Conservation (phyloP, 1,140 invertebrate genomes). For the Cataglyphis hispanica region DNA sequence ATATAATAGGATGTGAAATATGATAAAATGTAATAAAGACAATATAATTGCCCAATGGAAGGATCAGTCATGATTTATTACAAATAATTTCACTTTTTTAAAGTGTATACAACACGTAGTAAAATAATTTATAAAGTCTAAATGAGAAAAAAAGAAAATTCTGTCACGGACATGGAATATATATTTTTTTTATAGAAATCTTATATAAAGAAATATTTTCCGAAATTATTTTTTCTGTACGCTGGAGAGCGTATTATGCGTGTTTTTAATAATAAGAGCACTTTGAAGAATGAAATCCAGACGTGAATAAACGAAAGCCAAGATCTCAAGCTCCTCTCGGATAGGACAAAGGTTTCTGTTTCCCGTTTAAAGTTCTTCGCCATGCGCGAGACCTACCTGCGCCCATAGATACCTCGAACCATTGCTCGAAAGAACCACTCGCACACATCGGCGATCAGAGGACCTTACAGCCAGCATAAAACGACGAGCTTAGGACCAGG, state of each 20-base stretch:
- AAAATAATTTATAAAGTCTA: background rate
- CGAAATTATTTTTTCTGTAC: background rate
- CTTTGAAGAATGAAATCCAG: slow-evolving; percentile 33
- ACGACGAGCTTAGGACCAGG: slow-evolving; percentile 67
- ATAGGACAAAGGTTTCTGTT: slow-evolving; percentile 60
- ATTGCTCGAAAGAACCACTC: slow-evolving; percentile 56
- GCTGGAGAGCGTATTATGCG: background rate
- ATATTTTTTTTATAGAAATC: background rate
- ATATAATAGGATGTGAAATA: background rate
- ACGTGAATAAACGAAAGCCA: slow-evolving; percentile 50
- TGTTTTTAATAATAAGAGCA: slow-evolving; percentile 39
- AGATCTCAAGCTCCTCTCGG: slow-evolving; percentile 54
- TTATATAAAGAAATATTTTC: background rate
- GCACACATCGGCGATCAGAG: slow-evolving; percentile 67
- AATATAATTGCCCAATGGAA: slow-evolving; percentile 14
- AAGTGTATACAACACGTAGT: background rate
- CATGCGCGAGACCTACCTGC: slow-evolving; percentile 57
- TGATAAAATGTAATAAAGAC: background rate
- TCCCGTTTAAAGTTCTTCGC: slow-evolving; percentile 47
- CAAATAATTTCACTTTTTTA: background rate
- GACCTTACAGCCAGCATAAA: slow-evolving; percentile 74
- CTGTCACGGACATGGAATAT: background rate
- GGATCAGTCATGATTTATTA: background rate
- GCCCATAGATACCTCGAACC: slow-evolving; percentile 58
- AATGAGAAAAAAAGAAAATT: background rate